Evolutionary conservation across 2,888 invertebrate genomes (phyloP).

Genomic region (Protophormia terraenovae): DNA sequence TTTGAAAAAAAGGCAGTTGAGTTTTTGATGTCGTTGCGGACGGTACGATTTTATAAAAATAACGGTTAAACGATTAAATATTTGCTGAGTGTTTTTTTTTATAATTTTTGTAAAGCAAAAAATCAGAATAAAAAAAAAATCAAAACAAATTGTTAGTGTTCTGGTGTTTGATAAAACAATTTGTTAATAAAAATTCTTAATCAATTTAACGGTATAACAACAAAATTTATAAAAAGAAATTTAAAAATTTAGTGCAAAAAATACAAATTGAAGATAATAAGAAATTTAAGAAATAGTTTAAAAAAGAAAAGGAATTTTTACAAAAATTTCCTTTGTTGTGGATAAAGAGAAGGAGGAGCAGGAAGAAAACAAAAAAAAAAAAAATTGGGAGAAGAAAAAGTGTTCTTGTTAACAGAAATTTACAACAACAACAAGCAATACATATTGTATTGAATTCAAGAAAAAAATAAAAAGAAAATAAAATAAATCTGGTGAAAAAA

Average conservation of each 20-base stretch:
- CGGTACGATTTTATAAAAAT: slow-evolving; percentile 33
- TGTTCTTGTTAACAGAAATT: slow-evolving; percentile 52
- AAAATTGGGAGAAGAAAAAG: slow-evolving; percentile 35
- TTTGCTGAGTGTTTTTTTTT: background rate
- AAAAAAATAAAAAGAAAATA: slow-evolving; percentile 45
- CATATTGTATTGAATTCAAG: too few relatives aligned
- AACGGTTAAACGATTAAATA: slow-evolving; percentile 31
- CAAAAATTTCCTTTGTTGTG: slow-evolving; percentile 25
- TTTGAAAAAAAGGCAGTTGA: slow-evolving; percentile 48
- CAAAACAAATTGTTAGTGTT: slow-evolving; percentile 41
- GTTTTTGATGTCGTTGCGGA: slow-evolving; percentile 63
- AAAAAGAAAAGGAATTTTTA: slow-evolving; percentile 31
- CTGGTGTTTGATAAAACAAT: slow-evolving; percentile 12
- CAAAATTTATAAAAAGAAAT: background rate
- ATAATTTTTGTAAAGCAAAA: background rate
- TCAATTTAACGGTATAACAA: slow-evolving; percentile 13
- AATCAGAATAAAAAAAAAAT: slow-evolving; percentile 9
- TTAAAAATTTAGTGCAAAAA: background rate
- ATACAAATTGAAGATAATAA: background rate
- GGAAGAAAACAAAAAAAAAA: slow-evolving; percentile 8
- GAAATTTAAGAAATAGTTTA: background rate
- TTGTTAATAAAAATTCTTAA: slow-evolving; percentile 8
- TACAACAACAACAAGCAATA: slow-evolving; percentile 21
- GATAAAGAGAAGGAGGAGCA: background rate
- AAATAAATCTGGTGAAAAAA: slow-evolving; percentile 63